Evolutionary conservation across 2,888 invertebrate species (phyloP).

Genomic region (Augiades crinisus): DNA sequence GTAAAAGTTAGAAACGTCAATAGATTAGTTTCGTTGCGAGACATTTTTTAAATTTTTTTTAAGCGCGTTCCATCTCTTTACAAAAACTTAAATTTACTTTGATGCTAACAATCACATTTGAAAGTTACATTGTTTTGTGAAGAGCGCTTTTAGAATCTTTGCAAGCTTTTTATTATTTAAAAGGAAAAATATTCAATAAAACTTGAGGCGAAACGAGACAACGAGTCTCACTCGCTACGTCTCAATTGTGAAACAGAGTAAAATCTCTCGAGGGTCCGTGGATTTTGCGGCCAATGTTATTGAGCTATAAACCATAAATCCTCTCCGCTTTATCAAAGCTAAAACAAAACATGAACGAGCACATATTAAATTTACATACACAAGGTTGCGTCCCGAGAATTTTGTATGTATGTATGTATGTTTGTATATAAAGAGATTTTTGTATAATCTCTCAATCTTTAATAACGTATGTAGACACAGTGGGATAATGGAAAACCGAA

Average conservation of each 20-base stretch:
- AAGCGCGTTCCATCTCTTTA: too few species aligned
- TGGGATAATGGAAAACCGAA: slow-evolving; percentile 21
- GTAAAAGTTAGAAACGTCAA: too few species aligned
- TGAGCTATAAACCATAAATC: slow-evolving; percentile 73
- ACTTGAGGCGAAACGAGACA: slow-evolving; percentile 49
- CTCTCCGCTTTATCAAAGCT: slow-evolving; percentile 63
- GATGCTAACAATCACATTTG: too few species aligned
- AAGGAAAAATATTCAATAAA: too few species aligned
- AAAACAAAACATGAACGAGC: slow-evolving; percentile 64
- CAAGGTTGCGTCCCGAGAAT: slow-evolving; percentile 49
- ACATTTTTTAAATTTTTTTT: too few species aligned
- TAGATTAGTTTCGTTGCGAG: too few species aligned
- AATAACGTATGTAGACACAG: slow-evolving; percentile 33
- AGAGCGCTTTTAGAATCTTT: too few species aligned
- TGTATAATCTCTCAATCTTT: slow-evolving; percentile 49
- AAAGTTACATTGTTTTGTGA: too few species aligned
- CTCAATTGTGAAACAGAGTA: slow-evolving; percentile 62
- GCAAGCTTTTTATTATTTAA: too few species aligned
- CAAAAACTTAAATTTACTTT: too few species aligned
- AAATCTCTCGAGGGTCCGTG: slow-evolving; percentile 57
- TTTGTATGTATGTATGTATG: too few species aligned
- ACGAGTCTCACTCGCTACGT: slow-evolving; percentile 57
- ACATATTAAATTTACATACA: slow-evolving; percentile 65
- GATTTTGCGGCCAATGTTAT: slow-evolving; percentile 70
- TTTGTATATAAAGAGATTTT: slow-evolving; percentile 53